Base-by-base conservation (phyloP, 2,113 vertebrate genomes). In the Pelecanus crispus region DNA sequence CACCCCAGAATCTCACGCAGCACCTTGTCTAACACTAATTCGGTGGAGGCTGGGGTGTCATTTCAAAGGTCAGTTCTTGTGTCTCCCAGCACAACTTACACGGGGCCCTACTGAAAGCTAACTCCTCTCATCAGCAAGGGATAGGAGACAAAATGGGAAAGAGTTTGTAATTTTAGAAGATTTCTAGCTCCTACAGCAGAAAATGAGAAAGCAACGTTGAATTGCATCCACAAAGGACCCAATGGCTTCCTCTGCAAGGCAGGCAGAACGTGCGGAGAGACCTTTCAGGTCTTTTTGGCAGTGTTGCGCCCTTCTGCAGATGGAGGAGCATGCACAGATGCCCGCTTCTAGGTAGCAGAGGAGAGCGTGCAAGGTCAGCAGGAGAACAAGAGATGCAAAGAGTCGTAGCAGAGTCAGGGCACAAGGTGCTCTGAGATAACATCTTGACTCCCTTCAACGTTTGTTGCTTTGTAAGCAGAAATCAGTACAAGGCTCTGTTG, bases 311-410 rank as follows among this genome's bases (percentile, higher is more conserved):
- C 16, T 62, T 53, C 85, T 88, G 24, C 71, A 56, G 62, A 7
- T 2, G 10, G 29, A 0, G 0, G 29, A 59, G n/a, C 1, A 7
- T 26, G 47, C 61, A 40, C 36, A 72, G 75, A 34, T 52, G 16
- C 32, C n/a, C 19, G 6, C 1, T 5, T 38, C 16, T 83, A 67
- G 49, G 40, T 28, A n/a, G 36, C 0, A 0, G 47, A 34, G 17
- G 36, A 36, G 8, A 28, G 31, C 2, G 0, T 4, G 25, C 18
- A 10, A 32, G 45, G 55, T 29, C 6, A 24, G 42, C 31, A 77
- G 45, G 31, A 81, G 38, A 61, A 38, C 1, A 42, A 53, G 70
- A 40, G 36, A 13, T 62, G 44, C 66, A 52, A 67, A 53, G 55
- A 65, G 36, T 66, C 2, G 1, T 4, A 52, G 26, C 58, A 61